Conservation (phyloP, 2,797 vertebrate genomes). For the Lepilemur ruficaudatus region DNA sequence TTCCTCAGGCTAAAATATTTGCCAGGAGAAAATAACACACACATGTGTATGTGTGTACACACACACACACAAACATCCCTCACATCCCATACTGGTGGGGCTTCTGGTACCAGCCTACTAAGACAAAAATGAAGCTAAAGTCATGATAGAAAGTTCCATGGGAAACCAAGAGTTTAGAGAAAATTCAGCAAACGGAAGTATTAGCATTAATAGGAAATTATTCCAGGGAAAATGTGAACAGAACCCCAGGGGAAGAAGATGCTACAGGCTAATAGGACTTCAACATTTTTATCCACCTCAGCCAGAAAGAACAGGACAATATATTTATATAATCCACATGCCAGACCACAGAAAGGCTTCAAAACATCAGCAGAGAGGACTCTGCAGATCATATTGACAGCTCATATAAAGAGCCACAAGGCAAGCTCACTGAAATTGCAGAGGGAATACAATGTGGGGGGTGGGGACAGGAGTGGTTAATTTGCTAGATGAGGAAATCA, state of each 20-base stretch:
- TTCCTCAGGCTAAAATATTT: not conserved
- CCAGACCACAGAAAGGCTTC: slow-evolving; percentile 74
- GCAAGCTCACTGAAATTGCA: not conserved
- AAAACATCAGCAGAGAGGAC: slow-evolving; percentile 72
- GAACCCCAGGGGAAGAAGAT: slow-evolving; percentile 74
- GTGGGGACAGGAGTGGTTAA: not conserved
- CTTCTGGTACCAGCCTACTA: slow-evolving; percentile 27
- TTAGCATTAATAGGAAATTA: slow-evolving; percentile 31
- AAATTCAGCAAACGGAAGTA: slow-evolving; percentile 22
- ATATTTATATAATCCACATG: slow-evolving; percentile 76
- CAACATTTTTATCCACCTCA: slow-evolving; percentile 66
- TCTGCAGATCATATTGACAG: not conserved
- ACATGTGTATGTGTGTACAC: not conserved
- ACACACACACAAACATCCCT: rapidly evolving
- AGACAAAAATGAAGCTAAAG: slow-evolving; percentile 57
- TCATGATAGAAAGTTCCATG: slow-evolving; percentile 53
- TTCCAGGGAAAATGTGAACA: slow-evolving; percentile 33
- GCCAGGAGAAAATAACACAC: not conserved
- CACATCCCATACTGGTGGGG: not conserved
- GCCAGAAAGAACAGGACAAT: slow-evolving; percentile 78
- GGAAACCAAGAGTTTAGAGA: slow-evolving; percentile 25
- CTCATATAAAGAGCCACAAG: not conserved
- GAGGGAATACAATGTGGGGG: not conserved
- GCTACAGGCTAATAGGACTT: slow-evolving; percentile 64
- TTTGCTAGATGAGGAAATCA: slow-evolving; percentile 1